These are phyloP conservation scores for Epinotia nisella DNA, from an alignment of 2,888 invertebrate species.

Conservation along the genomic window DNA sequence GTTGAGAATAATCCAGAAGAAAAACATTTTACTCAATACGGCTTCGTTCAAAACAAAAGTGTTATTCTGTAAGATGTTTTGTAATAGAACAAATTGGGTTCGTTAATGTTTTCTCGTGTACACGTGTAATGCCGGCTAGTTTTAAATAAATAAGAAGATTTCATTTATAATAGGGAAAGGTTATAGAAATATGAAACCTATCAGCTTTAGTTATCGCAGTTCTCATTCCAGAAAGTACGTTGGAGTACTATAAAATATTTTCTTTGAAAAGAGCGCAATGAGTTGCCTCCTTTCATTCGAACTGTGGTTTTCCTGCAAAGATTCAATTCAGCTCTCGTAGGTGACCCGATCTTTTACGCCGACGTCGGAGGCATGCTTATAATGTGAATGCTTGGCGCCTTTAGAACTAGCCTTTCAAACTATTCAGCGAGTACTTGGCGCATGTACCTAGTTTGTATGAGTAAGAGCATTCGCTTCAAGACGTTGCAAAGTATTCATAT, in stretches of 20 bases:
- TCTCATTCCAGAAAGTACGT: background rate
- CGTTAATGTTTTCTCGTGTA: background rate
- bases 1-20: background rate
- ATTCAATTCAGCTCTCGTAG: slow-evolving; percentile 31
- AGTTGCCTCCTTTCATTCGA: slow-evolving; percentile 29
- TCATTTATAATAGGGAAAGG: background rate
- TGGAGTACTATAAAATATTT: background rate
- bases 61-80: background rate
- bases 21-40: background rate
- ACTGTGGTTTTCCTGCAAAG: slow-evolving; percentile 20
- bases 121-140: background rate
- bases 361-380: slow-evolving; percentile 21
- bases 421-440: background rate
- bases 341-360: slow-evolving; percentile 27
- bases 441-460: background rate
- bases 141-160: background rate
- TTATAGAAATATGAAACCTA: background rate
- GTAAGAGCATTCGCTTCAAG: background rate
- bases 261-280: slow-evolving; percentile 35
- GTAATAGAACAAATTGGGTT: background rate
- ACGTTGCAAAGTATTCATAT: background rate
- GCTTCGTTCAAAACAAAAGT: background rate
- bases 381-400: slow-evolving; percentile 18
- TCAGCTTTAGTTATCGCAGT: background rate
- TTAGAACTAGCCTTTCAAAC: slow-evolving; percentile 10